phyloP scores from a whole-genome alignment of 2,113 vertebrate species.

The Chrysochloris asiatica region DNA sequence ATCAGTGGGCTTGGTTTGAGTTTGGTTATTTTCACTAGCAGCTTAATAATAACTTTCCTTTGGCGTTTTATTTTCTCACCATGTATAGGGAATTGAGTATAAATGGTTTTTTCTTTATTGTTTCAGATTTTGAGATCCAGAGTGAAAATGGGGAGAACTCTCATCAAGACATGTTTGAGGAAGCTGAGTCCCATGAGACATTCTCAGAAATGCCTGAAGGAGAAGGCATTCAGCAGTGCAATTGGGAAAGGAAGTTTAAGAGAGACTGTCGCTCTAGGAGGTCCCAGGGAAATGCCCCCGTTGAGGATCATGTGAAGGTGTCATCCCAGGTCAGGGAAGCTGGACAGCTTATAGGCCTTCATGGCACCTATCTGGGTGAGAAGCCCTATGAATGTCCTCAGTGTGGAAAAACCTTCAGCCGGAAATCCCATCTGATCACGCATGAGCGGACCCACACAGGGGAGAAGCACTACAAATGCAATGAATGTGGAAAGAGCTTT shows the following conservation, averaged over 20 bases:
- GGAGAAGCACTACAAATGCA: constrained; percentile 78
- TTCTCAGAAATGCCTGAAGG: constrained; percentile 32
- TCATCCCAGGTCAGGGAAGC: neutral
- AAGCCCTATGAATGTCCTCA: constrained; percentile 78
- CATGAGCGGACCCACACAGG: constrained; percentile 80
- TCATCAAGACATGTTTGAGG: constrained; percentile 51
- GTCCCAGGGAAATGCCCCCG: neutral
- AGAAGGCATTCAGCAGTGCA: neutral
- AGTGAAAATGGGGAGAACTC: constrained; percentile 64
- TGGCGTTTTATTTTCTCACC: neutral
- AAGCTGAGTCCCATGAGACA: neutral
- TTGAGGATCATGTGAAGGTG: rapidly evolving
- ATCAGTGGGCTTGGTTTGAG: neutral
- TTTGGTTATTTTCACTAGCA: neutral
- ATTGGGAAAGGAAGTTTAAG: constrained; percentile 55
- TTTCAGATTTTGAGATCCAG: constrained; percentile 76
- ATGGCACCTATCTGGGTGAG: constrained; percentile 75
- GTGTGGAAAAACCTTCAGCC: constrained; percentile 80
- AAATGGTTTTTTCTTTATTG: constrained; percentile 40
- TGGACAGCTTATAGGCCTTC: constrained; percentile 73
- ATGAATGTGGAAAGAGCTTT: constrained; percentile 80
- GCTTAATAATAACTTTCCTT: neutral
- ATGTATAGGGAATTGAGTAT: neutral
- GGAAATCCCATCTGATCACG: constrained; percentile 77
- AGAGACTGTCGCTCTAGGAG: neutral